A percentile compares a stretch with the other conserved stretches of the same genome.
These are phyloP conservation scores for Salarias fasciatus DNA, from an alignment of 2,797 vertebrate species.

Conservation along the genomic window DNA sequence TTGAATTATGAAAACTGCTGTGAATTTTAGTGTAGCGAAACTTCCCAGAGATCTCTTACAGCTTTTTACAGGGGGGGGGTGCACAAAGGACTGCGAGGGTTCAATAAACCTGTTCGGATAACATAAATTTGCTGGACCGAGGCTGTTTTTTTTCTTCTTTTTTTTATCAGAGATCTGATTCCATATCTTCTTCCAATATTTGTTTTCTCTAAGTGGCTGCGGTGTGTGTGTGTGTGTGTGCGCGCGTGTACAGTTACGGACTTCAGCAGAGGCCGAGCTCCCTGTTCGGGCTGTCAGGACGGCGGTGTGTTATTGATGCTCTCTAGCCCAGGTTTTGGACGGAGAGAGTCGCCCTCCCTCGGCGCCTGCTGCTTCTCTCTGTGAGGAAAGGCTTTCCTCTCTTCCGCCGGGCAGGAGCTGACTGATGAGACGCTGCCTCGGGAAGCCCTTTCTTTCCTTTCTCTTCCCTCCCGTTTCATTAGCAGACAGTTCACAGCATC, in stretches of 20 bases:
- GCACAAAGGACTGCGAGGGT: not conserved
- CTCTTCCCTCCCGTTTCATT: slow-evolving; percentile 40
- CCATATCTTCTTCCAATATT: slow-evolving; percentile 25
- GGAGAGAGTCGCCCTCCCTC: slow-evolving; percentile 6
- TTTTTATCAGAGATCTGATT: slow-evolving; percentile 13
- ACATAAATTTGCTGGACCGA: slow-evolving; percentile 3
- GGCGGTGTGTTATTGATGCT: slow-evolving; percentile 29
- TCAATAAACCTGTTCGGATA: slow-evolving; percentile 5
- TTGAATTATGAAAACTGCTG: not conserved
- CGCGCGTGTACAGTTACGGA: not conserved
- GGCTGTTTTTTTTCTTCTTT: slow-evolving; percentile 8
- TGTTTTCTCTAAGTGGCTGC: slow-evolving; percentile 16
- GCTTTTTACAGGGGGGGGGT: not conserved
- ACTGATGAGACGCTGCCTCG: slow-evolving; percentile 48
- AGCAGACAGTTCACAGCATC: slow-evolving; percentile 39
- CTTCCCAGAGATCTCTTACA: not conserved
- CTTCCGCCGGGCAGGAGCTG: slow-evolving; percentile 44
- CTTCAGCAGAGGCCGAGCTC: slow-evolving; percentile 1
- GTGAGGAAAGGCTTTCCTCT: slow-evolving; percentile 46
- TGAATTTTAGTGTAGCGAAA: not conserved
- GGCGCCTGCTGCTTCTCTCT: slow-evolving; percentile 24
- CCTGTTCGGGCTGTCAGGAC: slow-evolving; percentile 16
- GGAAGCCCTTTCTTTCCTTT: slow-evolving; percentile 36
- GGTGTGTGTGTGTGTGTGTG: not conserved
- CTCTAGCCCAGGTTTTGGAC: slow-evolving; percentile 11